These are phyloP conservation scores for Peromyscus aztecus DNA, from an alignment of 2,797 vertebrate genomes.

Conservation along the genomic window DNA sequence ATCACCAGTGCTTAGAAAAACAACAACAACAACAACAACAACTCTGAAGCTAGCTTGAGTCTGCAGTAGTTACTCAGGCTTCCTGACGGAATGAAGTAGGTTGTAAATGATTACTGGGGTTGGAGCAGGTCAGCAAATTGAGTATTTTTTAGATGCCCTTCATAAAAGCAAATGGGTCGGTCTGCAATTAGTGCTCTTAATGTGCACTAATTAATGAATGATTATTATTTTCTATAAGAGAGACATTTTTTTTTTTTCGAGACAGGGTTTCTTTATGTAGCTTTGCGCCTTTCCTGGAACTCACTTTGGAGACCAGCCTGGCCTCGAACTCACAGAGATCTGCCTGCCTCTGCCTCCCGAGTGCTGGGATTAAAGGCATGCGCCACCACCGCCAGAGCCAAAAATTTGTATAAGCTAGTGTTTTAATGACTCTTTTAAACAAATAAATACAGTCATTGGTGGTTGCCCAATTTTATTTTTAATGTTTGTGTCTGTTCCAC, in stretches of 20 bases:
- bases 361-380: too few relatives aligned
- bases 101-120: neutral
- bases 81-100: neutral
- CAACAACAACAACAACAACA: neutral
- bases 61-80: neutral
- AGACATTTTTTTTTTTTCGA: neutral
- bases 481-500: neutral
- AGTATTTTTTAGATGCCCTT: conserved; percentile 28
- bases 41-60: neutral
- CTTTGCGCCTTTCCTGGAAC: too few relatives aligned
- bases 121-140: neutral
- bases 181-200: conserved; percentile 5
- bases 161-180: neutral
- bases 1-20: neutral
- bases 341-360: too few relatives aligned
- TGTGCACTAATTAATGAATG: conserved; percentile 5
- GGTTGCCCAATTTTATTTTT: neutral
- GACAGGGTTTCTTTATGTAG: too few relatives aligned
- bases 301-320: too few relatives aligned
- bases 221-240: conserved; percentile 23
- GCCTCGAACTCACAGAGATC: too few relatives aligned
- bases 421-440: conserved; percentile 27
- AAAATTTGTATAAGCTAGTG: neutral
- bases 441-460: neutral
- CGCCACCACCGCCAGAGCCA: neutral